A percentile compares a stretch with the other conserved stretches of the same genome.
These are phyloP conservation scores for Trematocara caparti DNA, from an alignment of 2,797 vertebrate species.

Conservation along the genomic window DNA sequence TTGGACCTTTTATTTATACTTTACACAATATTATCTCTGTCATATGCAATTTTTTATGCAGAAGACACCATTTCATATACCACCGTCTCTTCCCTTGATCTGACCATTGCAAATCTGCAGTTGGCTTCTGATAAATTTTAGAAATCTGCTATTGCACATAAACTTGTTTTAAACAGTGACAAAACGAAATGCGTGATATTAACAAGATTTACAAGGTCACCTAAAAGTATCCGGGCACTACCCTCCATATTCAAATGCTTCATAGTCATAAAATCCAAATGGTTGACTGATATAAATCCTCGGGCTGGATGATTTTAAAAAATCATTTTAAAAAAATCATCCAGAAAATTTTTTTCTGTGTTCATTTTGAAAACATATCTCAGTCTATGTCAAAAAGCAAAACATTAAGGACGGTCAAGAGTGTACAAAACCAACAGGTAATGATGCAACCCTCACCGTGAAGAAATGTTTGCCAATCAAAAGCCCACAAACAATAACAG, in stretches of 20 bases:
- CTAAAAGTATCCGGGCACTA: background rate
- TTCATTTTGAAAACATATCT: background rate
- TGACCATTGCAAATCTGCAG: background rate
- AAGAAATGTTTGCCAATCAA: background rate
- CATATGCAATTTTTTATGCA: background rate
- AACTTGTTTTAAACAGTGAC: background rate
- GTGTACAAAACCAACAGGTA: background rate
- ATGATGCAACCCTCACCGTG: background rate
- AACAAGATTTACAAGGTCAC: background rate
- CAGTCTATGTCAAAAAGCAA: background rate
- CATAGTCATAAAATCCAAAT: background rate
- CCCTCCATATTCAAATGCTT: background rate
- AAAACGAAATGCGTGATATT: background rate
- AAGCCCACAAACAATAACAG: background rate
- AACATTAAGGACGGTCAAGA: background rate
- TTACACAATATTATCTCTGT: background rate
- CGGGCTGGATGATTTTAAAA: background rate
- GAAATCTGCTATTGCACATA: background rate
- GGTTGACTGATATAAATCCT: background rate
- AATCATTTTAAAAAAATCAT: rapidly evolving
- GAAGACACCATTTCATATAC: background rate
- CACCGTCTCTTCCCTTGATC: background rate
- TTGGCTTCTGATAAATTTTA: background rate
- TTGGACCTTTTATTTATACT: background rate
- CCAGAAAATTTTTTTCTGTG: rapidly evolving